These are phyloP conservation scores for Halcyon badia DNA, from an alignment of 2,797 vertebrate genomes.

Conservation along the genomic window DNA sequence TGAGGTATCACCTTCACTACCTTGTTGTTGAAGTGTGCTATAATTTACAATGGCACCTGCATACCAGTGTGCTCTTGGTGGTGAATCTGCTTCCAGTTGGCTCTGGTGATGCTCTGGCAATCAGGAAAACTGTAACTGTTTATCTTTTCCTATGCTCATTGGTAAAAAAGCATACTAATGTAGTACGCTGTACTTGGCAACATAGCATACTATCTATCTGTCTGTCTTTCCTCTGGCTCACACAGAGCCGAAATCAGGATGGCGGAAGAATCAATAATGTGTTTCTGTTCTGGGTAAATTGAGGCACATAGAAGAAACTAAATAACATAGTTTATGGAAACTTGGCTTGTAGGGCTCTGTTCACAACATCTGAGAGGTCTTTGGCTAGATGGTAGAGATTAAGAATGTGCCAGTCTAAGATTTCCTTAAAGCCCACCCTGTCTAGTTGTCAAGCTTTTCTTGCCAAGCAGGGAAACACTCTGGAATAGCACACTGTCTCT, in stretches of 20 bases:
- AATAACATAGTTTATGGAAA: not conserved
- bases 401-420: not conserved
- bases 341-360: too few relatives aligned
- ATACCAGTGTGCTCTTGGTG: accelerated
- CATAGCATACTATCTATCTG: not conserved
- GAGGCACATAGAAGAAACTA: not conserved
- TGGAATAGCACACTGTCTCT: not conserved
- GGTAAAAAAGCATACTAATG: not conserved
- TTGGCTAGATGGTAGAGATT: not conserved
- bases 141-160: not conserved
- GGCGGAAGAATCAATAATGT: not conserved
- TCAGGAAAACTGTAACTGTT: not conserved
- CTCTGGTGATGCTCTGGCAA: not conserved
- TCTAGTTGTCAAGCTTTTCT: not conserved
- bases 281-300: not conserved
- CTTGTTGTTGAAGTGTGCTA: accelerated
- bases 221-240: not conserved
- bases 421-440: not conserved
- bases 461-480: not conserved
- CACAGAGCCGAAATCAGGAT: not conserved
- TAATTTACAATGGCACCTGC: not conserved
- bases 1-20: not conserved
- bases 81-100: not conserved
- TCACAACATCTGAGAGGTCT: not conserved
- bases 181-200: not conserved